phyloP scores from a whole-genome alignment of 2,113 vertebrate species.

The Myiozetetes cayanensis region DNA sequence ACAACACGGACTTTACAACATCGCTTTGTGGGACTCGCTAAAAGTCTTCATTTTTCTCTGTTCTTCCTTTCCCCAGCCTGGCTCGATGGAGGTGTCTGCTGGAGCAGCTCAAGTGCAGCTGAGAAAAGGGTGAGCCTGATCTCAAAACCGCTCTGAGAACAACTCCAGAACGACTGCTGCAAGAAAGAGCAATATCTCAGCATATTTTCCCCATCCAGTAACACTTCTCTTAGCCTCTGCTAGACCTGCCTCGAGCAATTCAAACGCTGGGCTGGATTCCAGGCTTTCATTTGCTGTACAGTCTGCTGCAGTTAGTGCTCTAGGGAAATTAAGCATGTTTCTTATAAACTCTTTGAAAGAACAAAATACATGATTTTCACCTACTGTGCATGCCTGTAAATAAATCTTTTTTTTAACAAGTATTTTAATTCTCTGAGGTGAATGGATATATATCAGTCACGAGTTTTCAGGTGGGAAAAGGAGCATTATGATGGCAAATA shows the following conservation, averaged over 20 bases:
- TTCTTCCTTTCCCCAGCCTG: not conserved
- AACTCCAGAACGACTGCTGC: constrained; percentile 24
- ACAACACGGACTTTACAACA: constrained; percentile 31
- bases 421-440: not conserved
- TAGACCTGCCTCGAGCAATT: not conserved
- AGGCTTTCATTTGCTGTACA: not conserved
- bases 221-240: constrained; percentile 6
- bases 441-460: not conserved
- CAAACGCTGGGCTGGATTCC: constrained; percentile 19
- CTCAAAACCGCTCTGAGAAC: constrained; percentile 48
- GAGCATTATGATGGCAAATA: not conserved
- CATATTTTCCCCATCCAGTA: constrained; percentile 4
- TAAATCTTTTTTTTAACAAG: not conserved
- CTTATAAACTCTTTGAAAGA: not conserved
- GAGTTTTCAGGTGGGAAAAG: not conserved
- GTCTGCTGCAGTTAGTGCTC: not conserved
- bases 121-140: constrained; percentile 34
- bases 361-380: not conserved
- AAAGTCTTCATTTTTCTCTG: constrained; percentile 29
- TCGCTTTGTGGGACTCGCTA: not conserved
- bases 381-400: not conserved
- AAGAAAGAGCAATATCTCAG: constrained; percentile 16
- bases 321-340: not conserved
- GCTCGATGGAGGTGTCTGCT: constrained; percentile 10
- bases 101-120: constrained; percentile 28